Evolutionary conservation across 2,797 vertebrate genomes (phyloP).

Genomic region (Lophotriccus pileatus): DNA sequence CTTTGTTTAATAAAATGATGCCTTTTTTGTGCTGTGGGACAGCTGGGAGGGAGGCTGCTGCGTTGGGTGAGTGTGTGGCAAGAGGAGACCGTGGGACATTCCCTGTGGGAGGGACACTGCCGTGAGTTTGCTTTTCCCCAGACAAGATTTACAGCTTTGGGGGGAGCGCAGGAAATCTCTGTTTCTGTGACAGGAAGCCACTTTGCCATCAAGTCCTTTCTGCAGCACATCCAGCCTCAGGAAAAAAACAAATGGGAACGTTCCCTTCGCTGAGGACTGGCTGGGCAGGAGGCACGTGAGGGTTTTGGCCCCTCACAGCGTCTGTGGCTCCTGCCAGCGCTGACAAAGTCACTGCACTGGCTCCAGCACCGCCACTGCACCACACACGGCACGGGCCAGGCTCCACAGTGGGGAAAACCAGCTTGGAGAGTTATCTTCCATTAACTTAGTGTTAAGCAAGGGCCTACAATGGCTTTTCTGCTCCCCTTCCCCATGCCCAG

Average conservation of each 20-base stretch:
- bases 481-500: background rate
- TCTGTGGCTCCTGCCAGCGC: background rate
- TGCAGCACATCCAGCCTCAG: background rate
- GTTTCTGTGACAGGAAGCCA: background rate
- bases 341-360: background rate
- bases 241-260: background rate
- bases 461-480: accelerated
- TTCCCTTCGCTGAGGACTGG: background rate
- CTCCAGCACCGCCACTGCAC: background rate
- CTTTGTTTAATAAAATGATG: background rate
- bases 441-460: background rate
- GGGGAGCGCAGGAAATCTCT: background rate
- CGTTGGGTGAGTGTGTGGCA: accelerated
- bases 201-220: background rate
- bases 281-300: background rate
- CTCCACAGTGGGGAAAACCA: accelerated
- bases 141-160: background rate
- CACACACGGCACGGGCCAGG: accelerated
- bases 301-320: background rate
- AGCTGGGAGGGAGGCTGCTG: background rate
- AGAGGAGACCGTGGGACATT: accelerated
- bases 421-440: background rate
- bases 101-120: accelerated
- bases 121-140: background rate
- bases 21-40: background rate